A percentile compares a stretch with the other conserved stretches of the same genome.
phyloP scores from a whole-genome alignment of 92 coral and sea anemone species.

The Porites lobata region DNA sequence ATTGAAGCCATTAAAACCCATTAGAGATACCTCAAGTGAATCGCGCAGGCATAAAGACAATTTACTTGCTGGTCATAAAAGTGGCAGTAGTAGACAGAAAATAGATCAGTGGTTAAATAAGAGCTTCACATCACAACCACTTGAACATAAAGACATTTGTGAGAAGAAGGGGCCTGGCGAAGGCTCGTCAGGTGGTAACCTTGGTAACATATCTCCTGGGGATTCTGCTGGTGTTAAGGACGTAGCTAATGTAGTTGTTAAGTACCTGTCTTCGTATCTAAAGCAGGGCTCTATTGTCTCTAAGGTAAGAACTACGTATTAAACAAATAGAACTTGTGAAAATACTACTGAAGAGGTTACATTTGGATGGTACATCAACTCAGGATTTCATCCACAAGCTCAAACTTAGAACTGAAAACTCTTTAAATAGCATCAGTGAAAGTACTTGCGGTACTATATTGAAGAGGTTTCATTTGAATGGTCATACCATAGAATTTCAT shows the following conservation, averaged over 20 bases:
- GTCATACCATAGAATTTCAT: too few species aligned
- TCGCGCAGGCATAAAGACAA: not conserved
- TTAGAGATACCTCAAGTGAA: not conserved
- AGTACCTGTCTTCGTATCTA: conserved; percentile 84
- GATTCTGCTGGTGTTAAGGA: conserved; percentile 62
- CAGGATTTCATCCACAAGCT: too few species aligned
- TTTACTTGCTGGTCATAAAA: not conserved
- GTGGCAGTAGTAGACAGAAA: not conserved
- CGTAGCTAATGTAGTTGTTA: conserved; percentile 89
- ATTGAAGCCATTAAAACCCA: conserved; percentile 37
- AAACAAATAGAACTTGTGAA: too few species aligned
- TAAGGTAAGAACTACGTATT: conserved; percentile 65
- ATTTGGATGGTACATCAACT: too few species aligned
- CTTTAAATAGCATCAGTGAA: too few species aligned
- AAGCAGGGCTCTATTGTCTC: conserved; percentile 82
- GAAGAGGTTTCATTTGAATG: too few species aligned
- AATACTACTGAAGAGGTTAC: too few species aligned
- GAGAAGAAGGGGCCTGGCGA: conserved; percentile 11
- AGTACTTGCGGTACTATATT: too few species aligned
- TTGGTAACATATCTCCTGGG: conserved; percentile 33
- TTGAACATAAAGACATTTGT: not conserved
- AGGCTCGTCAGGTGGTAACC: conserved; percentile 5
- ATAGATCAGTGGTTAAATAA: not conserved
- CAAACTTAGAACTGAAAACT: too few species aligned
- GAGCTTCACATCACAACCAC: not conserved